A percentile compares a stretch with the other conserved stretches of the same genome.
These are phyloP conservation scores for Hemiscyllium ocellatum DNA, from an alignment of 2,113 vertebrate genomes.

Conservation along the genomic window DNA sequence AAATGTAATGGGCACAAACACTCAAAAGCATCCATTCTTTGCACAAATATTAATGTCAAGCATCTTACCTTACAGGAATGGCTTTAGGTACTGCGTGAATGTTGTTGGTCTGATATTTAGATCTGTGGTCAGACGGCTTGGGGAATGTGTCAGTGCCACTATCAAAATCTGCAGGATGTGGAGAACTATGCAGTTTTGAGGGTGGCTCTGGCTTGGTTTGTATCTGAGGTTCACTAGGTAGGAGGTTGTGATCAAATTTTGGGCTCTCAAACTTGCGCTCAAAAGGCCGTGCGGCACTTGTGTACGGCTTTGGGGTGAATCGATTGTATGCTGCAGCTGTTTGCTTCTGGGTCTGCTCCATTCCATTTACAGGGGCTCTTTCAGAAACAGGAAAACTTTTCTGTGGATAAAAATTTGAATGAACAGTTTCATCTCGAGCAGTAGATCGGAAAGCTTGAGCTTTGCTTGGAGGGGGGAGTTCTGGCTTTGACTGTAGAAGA, in stretches of 20 bases:
- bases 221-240: constrained; percentile 72
- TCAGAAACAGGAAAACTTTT: constrained; percentile 78
- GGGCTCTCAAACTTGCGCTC: constrained; percentile 98
- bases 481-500: constrained; percentile 69
- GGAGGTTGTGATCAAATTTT: constrained; percentile 95
- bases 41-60: background rate
- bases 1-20: background rate
- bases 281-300: constrained; percentile 72
- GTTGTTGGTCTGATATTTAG: constrained; percentile 90
- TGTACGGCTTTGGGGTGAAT: constrained; percentile 78
- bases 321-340: constrained; percentile 65
- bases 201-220: constrained; percentile 67
- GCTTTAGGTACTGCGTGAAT: constrained; percentile 83
- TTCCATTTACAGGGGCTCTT: constrained; percentile 68
- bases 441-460: constrained; percentile 65
- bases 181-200: constrained; percentile 67
- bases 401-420: constrained; percentile 69
- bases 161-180: constrained; percentile 77
- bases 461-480: constrained; percentile 61
- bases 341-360: constrained; percentile 62
- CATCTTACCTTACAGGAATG: constrained; percentile 84
- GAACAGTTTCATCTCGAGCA: constrained; percentile 71
- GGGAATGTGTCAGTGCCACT: constrained; percentile 82
- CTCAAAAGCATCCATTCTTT: background rate
- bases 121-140: constrained; percentile 73